These are phyloP conservation scores for Campoletis raptor DNA, from an alignment of 2,888 invertebrate species.

Conservation along the genomic window DNA sequence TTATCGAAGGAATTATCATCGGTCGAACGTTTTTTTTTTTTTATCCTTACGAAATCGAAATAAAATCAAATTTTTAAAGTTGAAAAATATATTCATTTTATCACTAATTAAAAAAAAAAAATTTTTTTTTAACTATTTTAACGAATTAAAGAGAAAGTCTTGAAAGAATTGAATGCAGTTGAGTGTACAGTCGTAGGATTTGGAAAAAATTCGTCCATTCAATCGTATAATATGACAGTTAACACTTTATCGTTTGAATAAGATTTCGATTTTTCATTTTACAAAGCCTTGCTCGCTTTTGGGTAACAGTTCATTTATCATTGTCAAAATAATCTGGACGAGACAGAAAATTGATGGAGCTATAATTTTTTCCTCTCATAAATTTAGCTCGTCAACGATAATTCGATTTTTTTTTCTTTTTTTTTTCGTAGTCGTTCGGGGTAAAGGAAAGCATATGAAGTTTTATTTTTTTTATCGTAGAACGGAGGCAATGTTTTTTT, in stretches of 20 bases:
- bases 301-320: background rate
- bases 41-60: no score
- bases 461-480: background rate
- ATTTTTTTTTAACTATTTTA: background rate
- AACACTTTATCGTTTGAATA: background rate
- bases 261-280: background rate
- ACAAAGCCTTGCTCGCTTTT: background rate
- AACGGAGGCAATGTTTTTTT: no score
- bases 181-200: background rate
- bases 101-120: background rate
- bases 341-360: conserved; percentile 5
- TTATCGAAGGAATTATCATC: background rate
- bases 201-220: background rate
- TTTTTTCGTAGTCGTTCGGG: background rate
- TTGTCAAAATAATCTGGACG: background rate
- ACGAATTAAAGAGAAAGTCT: background rate
- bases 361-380: background rate
- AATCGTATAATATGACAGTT: background rate
- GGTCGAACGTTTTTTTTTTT: no score
- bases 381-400: background rate
- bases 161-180: background rate
- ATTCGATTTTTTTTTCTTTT: background rate
- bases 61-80: background rate
- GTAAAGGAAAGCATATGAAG: background rate
- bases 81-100: background rate